Base-by-base conservation (phyloP, 2,113 vertebrate species). In the Sminthopsis crassicaudata region DNA sequence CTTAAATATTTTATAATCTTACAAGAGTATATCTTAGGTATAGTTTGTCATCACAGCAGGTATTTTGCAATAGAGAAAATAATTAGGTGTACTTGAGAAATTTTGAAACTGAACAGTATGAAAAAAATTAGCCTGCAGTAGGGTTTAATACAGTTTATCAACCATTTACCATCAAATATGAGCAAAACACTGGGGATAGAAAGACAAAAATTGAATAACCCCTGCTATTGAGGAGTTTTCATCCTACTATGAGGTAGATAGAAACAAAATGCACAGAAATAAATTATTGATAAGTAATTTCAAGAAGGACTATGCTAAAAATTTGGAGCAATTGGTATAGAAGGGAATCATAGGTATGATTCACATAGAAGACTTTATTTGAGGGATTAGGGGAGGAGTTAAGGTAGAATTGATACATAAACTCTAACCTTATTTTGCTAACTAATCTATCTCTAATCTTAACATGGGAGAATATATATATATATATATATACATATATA, bases 1-100 rank as follows among this genome's bases (percentile, higher is more conserved):
- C 0, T 93, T 2, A 2, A 95, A 22, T 94, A 92, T 46, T 97
- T 96, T 91, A 48, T 92, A 91, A 76, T 23, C 25, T 92, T 42
- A 24, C 0, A 51, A 89, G 91, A 51, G 46, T 16, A 92, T 88
- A 92, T 55, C 54, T 96, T 96, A 46, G 36, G 36, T 91, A 48
- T 76, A 36, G 42, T 95, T 95, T 95, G 89, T 30, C 1, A 51
- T 5, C 27, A 50, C 89, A 30, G 24, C 12, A 51, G 8, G 14
- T 26, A 90, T 90, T 51, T 90, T 10, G 50, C 10, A 30, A 30
- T 25, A 90, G 26, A 90, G 46, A 84, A 42, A 42, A 84, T 42
- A n/a, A 84, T 42, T 25, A 90, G 27, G 89, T 90, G 1, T 90
- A 26, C 46, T 50, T 90, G 46, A 51, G 50, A 0, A 90, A 25